These are phyloP conservation scores for Ormyrus pomaceus DNA, from an alignment of 2,888 invertebrate species.

Conservation along the genomic window DNA sequence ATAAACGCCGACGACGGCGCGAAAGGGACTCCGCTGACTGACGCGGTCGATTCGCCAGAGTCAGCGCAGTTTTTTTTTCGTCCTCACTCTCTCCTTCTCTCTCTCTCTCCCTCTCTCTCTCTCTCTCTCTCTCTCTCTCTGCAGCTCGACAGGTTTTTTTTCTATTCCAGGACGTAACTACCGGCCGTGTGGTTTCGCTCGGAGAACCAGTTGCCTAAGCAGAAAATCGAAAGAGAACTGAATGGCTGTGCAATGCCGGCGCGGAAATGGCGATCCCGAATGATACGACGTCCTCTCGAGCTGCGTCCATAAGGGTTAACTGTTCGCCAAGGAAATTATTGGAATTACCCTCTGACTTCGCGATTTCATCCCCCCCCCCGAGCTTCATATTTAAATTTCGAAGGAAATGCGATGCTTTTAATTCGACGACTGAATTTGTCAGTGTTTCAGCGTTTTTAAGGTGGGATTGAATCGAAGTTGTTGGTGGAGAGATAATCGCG, in stretches of 20 bases:
- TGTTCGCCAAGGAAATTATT: slow-evolving; percentile 9
- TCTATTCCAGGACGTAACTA: slow-evolving; percentile 21
- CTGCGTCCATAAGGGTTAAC: background rate
- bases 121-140: too few species aligned
- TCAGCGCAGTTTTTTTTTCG: slow-evolving; percentile 33
- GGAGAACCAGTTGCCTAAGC: slow-evolving; percentile 50
- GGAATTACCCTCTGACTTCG: background rate
- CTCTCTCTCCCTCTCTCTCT: background rate
- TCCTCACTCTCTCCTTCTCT: background rate
- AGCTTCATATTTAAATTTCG: too few species aligned
- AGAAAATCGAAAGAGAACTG: slow-evolving; percentile 46
- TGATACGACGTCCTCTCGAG: slow-evolving; percentile 27
- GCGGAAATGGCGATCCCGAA: background rate
- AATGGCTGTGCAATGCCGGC: background rate
- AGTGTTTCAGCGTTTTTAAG: too few species aligned
- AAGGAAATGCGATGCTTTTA: too few species aligned
- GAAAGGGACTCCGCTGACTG: slow-evolving; percentile 3
- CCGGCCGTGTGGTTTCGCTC: slow-evolving; percentile 38
- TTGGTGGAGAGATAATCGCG: too few species aligned
- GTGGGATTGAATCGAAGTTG: too few species aligned
- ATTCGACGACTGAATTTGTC: too few species aligned
- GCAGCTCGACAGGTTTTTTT: background rate
- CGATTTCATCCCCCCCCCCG: too few species aligned
- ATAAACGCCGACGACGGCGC: slow-evolving; percentile 40
- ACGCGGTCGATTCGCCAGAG: slow-evolving; percentile 42